Conservation (phyloP, 2,888 invertebrate genomes). For the Sphaerophoria rueppellii region DNA sequence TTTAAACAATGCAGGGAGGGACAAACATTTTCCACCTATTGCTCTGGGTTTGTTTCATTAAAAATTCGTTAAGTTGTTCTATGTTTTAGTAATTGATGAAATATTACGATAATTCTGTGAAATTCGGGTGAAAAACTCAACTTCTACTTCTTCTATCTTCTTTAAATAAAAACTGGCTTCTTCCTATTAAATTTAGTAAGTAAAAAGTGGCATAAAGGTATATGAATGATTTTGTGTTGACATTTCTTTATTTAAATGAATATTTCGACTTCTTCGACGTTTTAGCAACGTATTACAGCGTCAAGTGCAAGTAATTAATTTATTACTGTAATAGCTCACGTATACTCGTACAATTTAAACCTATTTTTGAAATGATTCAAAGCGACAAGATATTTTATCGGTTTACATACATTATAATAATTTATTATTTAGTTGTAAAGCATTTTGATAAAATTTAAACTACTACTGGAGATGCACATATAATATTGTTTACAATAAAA, state of each 20-base stretch:
- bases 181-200: constrained; percentile 30
- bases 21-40: no score
- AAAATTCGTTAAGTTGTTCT: no score
- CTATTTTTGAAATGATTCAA: constrained; percentile 25
- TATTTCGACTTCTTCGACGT: constrained; percentile 35
- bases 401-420: constrained; percentile 39
- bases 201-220: constrained; percentile 43
- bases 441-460: no score
- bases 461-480: neutral
- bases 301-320: constrained; percentile 38
- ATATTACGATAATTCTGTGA: constrained; percentile 8
- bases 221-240: neutral
- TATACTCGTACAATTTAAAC: constrained; percentile 23
- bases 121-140: constrained; percentile 22
- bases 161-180: constrained; percentile 56
- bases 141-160: constrained; percentile 41
- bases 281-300: constrained; percentile 19
- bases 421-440: constrained; percentile 25
- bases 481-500: neutral
- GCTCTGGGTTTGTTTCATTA: no score
- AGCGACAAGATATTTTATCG: constrained; percentile 40
- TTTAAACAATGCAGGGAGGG: no score
- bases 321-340: neutral
- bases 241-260: neutral
- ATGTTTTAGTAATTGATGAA: neutral